phyloP scores from a whole-genome alignment of 2,888 invertebrate genomes.

The Ophioninae sp. region DNA sequence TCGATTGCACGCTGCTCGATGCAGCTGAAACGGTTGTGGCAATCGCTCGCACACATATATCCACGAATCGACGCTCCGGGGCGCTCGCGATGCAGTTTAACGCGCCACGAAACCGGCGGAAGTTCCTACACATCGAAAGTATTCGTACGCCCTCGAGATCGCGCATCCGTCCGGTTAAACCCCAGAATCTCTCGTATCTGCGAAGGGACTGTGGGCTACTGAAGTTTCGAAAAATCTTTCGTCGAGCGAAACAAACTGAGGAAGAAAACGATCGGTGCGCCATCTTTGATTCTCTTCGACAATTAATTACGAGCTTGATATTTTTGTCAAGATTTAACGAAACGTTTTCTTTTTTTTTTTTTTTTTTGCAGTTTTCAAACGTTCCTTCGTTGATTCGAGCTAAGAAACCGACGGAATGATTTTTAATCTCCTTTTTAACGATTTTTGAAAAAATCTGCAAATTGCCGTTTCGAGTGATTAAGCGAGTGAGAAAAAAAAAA shows the following conservation, averaged over 20 bases:
- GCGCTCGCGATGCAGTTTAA: conserved; percentile 72
- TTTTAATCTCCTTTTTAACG: too few relatives aligned
- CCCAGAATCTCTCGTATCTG: not conserved
- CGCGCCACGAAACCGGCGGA: conserved; percentile 71
- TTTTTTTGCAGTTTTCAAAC: too few relatives aligned
- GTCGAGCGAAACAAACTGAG: not conserved
- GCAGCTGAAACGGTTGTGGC: conserved; percentile 39
- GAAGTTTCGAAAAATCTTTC: not conserved
- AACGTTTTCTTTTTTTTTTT: too few relatives aligned
- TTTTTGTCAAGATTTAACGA: too few relatives aligned
- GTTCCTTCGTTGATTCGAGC: too few relatives aligned
- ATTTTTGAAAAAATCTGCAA: too few relatives aligned
- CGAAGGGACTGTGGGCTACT: not conserved
- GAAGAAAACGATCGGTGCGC: too few relatives aligned
- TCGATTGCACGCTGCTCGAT: conserved; percentile 75
- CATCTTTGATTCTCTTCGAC: too few relatives aligned
- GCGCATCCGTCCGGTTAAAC: conserved; percentile 51
- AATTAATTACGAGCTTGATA: too few relatives aligned
- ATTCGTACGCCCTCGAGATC: conserved; percentile 66
- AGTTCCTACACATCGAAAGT: conserved; percentile 69
- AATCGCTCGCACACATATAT: conserved; percentile 13
- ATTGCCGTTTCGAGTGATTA: too few relatives aligned
- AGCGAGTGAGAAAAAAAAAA: too few relatives aligned
- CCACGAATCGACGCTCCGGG: conserved; percentile 37
- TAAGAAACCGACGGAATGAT: too few relatives aligned